phyloP scores from a whole-genome alignment of 2,797 vertebrate genomes.

The Cyclura pinguis region DNA sequence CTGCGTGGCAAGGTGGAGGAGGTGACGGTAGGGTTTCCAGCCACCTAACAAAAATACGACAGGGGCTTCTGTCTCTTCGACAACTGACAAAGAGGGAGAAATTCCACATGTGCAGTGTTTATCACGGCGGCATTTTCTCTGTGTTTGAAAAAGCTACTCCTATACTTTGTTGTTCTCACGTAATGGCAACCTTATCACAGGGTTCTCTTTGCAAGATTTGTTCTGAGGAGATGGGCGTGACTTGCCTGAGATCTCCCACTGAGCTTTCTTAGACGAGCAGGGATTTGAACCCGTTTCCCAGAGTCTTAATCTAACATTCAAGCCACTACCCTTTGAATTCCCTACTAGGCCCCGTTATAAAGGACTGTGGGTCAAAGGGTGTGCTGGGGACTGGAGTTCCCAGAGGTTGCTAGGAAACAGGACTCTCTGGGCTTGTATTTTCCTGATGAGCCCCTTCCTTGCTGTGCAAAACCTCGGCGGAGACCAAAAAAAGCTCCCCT shows the following conservation, averaged over 20 bases:
- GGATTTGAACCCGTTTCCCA: no score
- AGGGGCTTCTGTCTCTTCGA: background rate
- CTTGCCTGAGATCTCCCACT: no score
- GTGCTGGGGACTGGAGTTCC: background rate
- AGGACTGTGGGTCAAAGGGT: background rate
- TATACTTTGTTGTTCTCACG: no score
- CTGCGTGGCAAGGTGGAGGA: no score
- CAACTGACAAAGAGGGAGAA: background rate
- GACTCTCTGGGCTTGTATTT: background rate
- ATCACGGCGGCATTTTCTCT: background rate
- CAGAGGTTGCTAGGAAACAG: constrained; percentile 18
- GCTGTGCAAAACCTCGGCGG: background rate
- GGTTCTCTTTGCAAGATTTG: no score
- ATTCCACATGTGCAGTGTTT: background rate
- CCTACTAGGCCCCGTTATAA: background rate
- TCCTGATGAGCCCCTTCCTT: background rate
- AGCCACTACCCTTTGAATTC: no score
- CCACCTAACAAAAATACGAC: background rate
- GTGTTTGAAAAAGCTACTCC: background rate
- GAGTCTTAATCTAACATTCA: no score
- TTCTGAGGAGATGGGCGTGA: no score
- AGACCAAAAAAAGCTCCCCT: constrained; percentile 17
- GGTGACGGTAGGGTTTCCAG: background rate
- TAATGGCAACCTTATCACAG: no score
- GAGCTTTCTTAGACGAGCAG: no score